Evolutionary conservation across 2,797 vertebrate genomes (phyloP), one percentile per base, ranked within the genome.

Genomic region (Astyanax mexicanus): DNA sequence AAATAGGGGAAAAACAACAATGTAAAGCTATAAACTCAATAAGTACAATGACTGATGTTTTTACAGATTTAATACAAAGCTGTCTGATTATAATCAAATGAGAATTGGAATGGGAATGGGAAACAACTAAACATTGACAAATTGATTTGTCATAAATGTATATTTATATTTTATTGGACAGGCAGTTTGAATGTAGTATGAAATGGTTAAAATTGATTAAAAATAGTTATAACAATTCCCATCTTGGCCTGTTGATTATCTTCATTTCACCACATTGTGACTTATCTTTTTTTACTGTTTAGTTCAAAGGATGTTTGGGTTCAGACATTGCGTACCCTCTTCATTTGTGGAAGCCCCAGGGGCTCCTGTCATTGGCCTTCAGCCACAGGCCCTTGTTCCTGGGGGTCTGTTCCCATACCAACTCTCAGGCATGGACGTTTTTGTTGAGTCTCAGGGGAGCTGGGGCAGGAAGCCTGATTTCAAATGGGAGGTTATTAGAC

Each of bases 331-430:
- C 23, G 25, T 32, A 19, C 40, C 27, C 60, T 42, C 29, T 9
- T 55, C 27, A 64, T 64, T 64, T 29, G 44, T 52, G 32, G 51
- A 40, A 40, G 49, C 54, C 58, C 54, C 12, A 32, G 13, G 49
- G 72, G 57, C 2, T 23, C 15, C 45, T 78, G 67, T 49, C 8
- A 4, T 51, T 81, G 78, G 72, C 52, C 37, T 21, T n/a, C 3
- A 12, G n/a, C 45, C 35, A 68, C n/a, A 40, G 60, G 27, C 23
- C 25, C 19, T 25, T n/a, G 17, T 62, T 55, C 62, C 37, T 74
- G 17, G 64, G 55, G 40, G 69, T 10, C 68, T 32, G 80, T 86
- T 85, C 72, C 81, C 83, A 82, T 81, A 74, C 17, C 75, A 69
- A 58, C 74, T 64, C 32, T 38, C 61, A 47, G 37, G 61, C 25